These are phyloP conservation scores for Bugulina stolonifera DNA, from an alignment of 2,888 invertebrate species.

Conservation along the genomic window DNA sequence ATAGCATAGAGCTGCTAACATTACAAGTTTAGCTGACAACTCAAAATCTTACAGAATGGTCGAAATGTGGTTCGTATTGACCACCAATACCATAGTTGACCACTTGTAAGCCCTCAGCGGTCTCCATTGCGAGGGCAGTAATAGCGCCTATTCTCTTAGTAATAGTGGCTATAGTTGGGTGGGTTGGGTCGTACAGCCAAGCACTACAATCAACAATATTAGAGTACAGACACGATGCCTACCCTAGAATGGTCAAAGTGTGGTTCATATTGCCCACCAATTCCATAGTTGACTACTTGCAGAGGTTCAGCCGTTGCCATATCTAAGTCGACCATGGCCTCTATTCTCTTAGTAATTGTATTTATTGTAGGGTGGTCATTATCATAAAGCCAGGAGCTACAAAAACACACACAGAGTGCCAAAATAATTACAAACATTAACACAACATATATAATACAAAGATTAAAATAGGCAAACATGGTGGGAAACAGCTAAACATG, in stretches of 20 bases:
- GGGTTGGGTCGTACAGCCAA: conserved; percentile 83
- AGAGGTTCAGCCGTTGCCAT: conserved; percentile 88
- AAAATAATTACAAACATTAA: too few relatives aligned
- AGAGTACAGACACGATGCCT: not conserved
- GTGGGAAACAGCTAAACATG: not conserved
- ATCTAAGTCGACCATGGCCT: conserved; percentile 77
- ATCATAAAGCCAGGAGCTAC: conserved; percentile 81
- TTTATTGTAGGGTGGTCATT: conserved; percentile 71
- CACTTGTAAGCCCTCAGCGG: conserved; percentile 91
- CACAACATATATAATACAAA: not conserved
- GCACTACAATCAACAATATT: conserved; percentile 58
- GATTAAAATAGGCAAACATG: not conserved
- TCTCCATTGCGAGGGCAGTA: conserved; percentile 75
- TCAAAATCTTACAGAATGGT: conserved; percentile 34
- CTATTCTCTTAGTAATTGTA: conserved; percentile 70
- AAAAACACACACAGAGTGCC: conserved; percentile 29
- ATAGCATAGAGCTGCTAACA: too few relatives aligned
- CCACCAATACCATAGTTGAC: conserved; percentile 96
- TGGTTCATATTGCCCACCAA: conserved; percentile 93
- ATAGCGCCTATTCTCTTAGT: conserved; percentile 75
- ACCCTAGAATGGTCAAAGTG: conserved; percentile 64
- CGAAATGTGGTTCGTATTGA: conserved; percentile 92
- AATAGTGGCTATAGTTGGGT: conserved; percentile 67
- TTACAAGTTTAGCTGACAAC: too few relatives aligned
- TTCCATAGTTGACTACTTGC: conserved; percentile 92